Evolutionary conservation across 2,888 invertebrate species (phyloP).

Genomic region (Plusia festucae): DNA sequence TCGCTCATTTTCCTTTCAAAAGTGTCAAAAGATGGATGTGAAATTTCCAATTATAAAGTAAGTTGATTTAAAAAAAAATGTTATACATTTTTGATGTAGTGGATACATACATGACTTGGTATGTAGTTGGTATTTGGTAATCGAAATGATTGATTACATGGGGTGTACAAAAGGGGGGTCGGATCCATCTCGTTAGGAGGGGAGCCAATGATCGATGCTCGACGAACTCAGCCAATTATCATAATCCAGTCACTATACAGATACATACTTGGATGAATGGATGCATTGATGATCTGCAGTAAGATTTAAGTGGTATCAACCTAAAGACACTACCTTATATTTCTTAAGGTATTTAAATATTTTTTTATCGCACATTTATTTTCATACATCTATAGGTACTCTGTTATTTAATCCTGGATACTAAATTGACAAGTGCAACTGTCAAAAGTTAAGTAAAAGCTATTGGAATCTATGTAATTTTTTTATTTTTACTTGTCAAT

Average conservation of each 20-base stretch:
- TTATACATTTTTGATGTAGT: constrained; percentile 41
- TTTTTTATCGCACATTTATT: no score
- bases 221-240: constrained; percentile 58
- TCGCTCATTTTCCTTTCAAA: constrained; percentile 33
- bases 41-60: constrained; percentile 31
- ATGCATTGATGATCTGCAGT: neutral
- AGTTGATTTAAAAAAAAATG: constrained; percentile 21
- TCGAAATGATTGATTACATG: constrained; percentile 62
- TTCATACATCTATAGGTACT: no score
- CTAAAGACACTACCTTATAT: no score
- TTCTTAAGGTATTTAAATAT: no score
- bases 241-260: constrained; percentile 49
- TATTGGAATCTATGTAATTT: no score
- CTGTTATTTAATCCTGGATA: no score
- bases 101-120: constrained; percentile 37
- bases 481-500: no score
- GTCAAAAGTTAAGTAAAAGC: no score
- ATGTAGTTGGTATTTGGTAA: constrained; percentile 52
- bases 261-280: neutral
- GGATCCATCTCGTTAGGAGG: constrained; percentile 52
- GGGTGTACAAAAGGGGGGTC: constrained; percentile 53
- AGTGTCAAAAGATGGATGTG: constrained; percentile 36
- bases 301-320: no score
- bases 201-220: constrained; percentile 63
- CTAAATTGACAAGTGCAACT: no score